Evolutionary conservation across 1,140 invertebrate species (phyloP).

Genomic region (Ips typographus): DNA sequence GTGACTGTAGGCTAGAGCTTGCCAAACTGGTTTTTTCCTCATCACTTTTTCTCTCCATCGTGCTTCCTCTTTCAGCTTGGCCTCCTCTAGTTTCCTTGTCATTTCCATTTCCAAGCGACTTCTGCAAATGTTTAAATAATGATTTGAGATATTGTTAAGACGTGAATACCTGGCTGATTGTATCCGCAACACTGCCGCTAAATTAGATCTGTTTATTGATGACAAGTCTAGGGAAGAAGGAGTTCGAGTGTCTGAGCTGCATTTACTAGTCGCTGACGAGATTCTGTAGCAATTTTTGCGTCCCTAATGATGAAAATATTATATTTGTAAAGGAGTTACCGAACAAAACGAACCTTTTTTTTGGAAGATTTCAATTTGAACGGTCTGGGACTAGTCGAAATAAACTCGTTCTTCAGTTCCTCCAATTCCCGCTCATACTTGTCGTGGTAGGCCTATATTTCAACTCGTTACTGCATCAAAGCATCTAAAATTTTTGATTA

Average conservation of each 20-base stretch:
- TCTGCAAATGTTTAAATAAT: constrained; percentile 44
- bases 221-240: constrained; percentile 53
- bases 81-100: constrained; percentile 60
- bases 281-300: constrained; percentile 36
- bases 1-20: constrained; percentile 65
- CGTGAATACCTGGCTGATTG: constrained; percentile 59
- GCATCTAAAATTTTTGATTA: background rate
- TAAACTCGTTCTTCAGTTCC: constrained; percentile 54
- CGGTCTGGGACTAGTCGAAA: constrained; percentile 57
- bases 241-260: constrained; percentile 48
- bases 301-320: constrained; percentile 3
- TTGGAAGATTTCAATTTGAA: constrained; percentile 56
- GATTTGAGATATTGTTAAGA: too few relatives aligned
- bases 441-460: constrained; percentile 38
- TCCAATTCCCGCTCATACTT: constrained; percentile 49
- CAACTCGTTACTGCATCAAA: background rate
- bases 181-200: constrained; percentile 69
- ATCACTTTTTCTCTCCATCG: constrained; percentile 61
- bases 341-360: constrained; percentile 20
- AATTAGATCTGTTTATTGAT: constrained; percentile 63
- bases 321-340: too few relatives aligned
- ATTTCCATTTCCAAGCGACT: constrained; percentile 66
- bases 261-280: constrained; percentile 44
- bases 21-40: constrained; percentile 68
- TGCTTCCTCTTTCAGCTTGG: constrained; percentile 58